Conservation (phyloP, 2,797 vertebrate species). For the Nothura maculosa region DNA sequence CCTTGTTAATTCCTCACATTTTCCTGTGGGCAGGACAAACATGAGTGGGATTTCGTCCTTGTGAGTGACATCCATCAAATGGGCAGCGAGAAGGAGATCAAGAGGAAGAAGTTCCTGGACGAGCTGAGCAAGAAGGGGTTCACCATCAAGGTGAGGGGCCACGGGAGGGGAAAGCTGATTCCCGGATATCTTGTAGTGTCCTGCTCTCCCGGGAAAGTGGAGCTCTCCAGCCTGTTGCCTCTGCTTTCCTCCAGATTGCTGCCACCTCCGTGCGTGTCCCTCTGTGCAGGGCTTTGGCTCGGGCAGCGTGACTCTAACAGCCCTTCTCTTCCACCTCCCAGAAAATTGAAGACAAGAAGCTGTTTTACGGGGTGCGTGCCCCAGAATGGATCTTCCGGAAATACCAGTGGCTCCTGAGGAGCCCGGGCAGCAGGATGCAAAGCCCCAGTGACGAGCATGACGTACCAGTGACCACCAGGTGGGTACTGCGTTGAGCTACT, state of each 20-base stretch:
- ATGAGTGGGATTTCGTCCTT: constrained; percentile 88
- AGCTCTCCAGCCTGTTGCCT: background rate
- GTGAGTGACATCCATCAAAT: constrained; percentile 80
- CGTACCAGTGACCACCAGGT: constrained; percentile 51
- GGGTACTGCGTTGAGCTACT: background rate
- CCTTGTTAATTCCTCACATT: background rate
- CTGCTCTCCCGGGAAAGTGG: background rate
- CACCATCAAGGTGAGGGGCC: constrained; percentile 83
- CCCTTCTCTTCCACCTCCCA: background rate
- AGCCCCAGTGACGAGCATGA: accelerated
- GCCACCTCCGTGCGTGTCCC: too few species aligned
- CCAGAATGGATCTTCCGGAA: constrained; percentile 83
- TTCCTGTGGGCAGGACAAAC: constrained; percentile 35
- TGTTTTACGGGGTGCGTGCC: constrained; percentile 90
- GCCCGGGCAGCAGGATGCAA: background rate
- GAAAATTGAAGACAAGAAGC: constrained; percentile 75
- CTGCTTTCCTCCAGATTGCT: background rate
- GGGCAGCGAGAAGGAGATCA: constrained; percentile 46
- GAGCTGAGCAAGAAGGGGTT: constrained; percentile 86
- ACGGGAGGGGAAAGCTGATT: background rate
- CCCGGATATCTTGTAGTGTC: background rate
- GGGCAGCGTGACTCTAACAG: background rate
- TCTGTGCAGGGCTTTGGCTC: background rate
- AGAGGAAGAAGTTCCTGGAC: constrained; percentile 83
- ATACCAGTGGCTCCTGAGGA: constrained; percentile 86